These are phyloP conservation scores for Calameuta idolon DNA, from an alignment of 2,888 invertebrate genomes.

Conservation along the genomic window DNA sequence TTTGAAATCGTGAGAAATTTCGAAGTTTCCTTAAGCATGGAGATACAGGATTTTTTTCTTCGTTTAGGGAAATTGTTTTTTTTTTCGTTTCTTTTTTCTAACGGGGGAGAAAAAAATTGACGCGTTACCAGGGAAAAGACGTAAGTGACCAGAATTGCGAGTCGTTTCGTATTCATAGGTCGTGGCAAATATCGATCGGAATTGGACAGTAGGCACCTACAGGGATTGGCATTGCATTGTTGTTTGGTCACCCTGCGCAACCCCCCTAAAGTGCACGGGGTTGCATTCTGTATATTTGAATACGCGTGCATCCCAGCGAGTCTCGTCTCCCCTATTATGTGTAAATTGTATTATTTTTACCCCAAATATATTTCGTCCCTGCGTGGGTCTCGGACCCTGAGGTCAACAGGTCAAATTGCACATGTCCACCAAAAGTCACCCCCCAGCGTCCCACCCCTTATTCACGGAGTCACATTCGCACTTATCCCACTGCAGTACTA, in stretches of 20 bases:
- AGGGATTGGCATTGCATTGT: constrained; percentile 12
- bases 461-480: constrained; percentile 31
- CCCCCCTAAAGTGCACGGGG: constrained; percentile 27
- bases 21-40: neutral
- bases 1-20: constrained; percentile 18
- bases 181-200: constrained; percentile 46
- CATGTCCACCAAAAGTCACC: constrained; percentile 63
- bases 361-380: constrained; percentile 63
- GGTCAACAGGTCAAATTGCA: constrained; percentile 67
- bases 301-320: constrained; percentile 43
- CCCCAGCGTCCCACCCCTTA: constrained; percentile 26
- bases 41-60: constrained; percentile 18
- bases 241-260: constrained; percentile 12
- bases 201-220: constrained; percentile 26
- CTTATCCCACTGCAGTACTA: constrained; percentile 15
- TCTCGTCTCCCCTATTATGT: constrained; percentile 59
- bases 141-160: constrained; percentile 40
- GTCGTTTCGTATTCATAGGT: constrained; percentile 49
- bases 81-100: constrained; percentile 21
- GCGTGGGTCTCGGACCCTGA: constrained; percentile 37
- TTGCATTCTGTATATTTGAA: constrained; percentile 54
- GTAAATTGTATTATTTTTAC: constrained; percentile 68
- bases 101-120: constrained; percentile 30
- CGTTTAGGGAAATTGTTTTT: constrained; percentile 6
- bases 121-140: neutral